Percentiles rank a stretch among this genome's conserved stretches.
These are phyloP conservation scores for Phrixothrix hirtus DNA, from an alignment of 2,888 invertebrate genomes.

Conservation along the genomic window DNA sequence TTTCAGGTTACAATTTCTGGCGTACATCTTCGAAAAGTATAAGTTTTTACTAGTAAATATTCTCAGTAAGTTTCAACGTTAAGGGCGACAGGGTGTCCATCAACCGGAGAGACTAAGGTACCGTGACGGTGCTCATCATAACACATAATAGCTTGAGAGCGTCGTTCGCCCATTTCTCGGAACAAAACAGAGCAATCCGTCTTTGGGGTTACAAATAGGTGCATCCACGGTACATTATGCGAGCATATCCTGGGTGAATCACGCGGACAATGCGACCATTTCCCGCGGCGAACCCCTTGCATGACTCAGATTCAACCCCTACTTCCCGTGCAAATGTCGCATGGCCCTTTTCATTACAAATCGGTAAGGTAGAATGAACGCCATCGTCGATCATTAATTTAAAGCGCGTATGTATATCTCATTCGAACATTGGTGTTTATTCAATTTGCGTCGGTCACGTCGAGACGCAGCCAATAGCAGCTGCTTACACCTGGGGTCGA, in stretches of 20 bases:
- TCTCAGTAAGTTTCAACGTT: constrained; percentile 7
- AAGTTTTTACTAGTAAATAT: constrained; percentile 14
- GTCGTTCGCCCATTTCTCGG: constrained; percentile 34
- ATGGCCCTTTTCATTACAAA: constrained; percentile 33
- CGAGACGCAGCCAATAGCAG: constrained; percentile 46
- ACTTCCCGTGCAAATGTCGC: constrained; percentile 38
- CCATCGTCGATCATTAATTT: constrained; percentile 29
- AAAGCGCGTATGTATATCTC: constrained; percentile 9
- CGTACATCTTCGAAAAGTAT: constrained; percentile 24
- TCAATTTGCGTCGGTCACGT: constrained; percentile 41
- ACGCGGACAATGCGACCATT: constrained; percentile 51
- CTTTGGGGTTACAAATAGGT: constrained; percentile 46
- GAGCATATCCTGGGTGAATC: constrained; percentile 53
- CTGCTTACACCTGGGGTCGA: constrained; percentile 53
- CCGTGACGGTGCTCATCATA: constrained; percentile 43
- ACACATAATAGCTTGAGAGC: constrained; percentile 31
- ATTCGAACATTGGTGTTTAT: constrained; percentile 26
- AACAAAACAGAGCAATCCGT: constrained; percentile 44
- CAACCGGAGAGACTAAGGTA: constrained; percentile 34
- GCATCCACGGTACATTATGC: constrained; percentile 53
- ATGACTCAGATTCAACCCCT: constrained; percentile 36
- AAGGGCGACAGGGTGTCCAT: constrained; percentile 13
- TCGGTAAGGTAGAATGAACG: constrained; percentile 23
- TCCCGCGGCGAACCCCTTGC: constrained; percentile 39
- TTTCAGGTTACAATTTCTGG: constrained; percentile 36